Evolutionary conservation across 2,888 invertebrate genomes (phyloP).

Genomic region (Erebia aethiops): DNA sequence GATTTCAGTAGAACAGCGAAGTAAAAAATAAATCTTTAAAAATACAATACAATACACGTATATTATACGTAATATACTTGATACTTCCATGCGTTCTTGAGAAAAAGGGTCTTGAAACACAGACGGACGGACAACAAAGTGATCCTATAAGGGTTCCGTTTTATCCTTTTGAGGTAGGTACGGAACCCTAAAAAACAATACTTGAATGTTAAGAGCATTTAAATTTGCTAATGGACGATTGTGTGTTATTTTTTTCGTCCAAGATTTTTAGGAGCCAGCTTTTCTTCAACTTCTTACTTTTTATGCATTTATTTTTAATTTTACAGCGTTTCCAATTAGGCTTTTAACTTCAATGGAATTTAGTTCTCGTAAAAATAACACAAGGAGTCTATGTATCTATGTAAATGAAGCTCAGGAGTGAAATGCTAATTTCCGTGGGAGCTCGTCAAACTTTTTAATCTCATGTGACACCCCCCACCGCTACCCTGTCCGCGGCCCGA

Average conservation of each 20-base stretch:
- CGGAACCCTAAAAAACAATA: no score
- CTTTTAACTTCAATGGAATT: not conserved
- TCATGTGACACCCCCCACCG: conserved; percentile 74
- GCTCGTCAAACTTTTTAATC: conserved; percentile 81
- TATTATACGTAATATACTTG: no score
- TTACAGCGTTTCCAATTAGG: not conserved
- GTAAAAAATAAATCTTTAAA: no score
- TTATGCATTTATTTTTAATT: conserved; percentile 1
- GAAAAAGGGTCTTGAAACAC: no score
- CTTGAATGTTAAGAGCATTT: no score
- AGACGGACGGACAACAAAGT: no score
- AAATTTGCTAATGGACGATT: not conserved
- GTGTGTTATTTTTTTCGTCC: no score
- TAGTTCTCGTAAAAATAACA: not conserved
- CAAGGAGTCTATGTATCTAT: conserved; percentile 64
- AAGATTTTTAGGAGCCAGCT: not conserved
- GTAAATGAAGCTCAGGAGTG: conserved; percentile 70
- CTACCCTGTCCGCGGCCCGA: conserved; percentile 44
- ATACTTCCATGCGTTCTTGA: no score
- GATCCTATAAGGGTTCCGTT: no score
- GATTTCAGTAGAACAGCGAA: conserved; percentile 40
- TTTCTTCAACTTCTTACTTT: not conserved
- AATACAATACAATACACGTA: no score
- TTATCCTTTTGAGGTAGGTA: no score
- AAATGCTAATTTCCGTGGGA: conserved; percentile 83